phyloP scores from a whole-genome alignment of 2,113 vertebrate genomes.

The Otocyon megalotis region DNA sequence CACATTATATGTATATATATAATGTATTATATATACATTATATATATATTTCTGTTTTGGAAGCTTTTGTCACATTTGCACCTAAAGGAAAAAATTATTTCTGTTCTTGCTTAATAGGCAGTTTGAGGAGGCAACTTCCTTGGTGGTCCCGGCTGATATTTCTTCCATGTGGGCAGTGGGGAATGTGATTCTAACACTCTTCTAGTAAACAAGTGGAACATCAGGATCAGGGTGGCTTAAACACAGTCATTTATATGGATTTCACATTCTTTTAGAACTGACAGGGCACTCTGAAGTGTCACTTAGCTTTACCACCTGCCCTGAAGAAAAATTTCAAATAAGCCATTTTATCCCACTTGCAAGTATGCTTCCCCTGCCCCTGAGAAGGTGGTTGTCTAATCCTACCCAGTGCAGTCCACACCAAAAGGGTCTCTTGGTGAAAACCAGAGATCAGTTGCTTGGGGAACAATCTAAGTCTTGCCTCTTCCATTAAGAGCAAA shows the following conservation, averaged over 20 bases:
- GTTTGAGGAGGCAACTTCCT: background rate
- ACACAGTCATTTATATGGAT: background rate
- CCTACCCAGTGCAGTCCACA: background rate
- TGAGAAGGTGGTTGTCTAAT: background rate
- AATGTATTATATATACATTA: too few relatives aligned
- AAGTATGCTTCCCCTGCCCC: background rate
- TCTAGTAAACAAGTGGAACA: background rate
- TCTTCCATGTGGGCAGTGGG: background rate
- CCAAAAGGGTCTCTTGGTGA: background rate
- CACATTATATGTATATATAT: too few relatives aligned
- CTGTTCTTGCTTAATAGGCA: slow-evolving; percentile 7
- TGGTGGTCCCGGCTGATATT: background rate
- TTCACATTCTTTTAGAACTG: background rate
- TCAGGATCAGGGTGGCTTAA: background rate
- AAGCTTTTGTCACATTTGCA: slow-evolving; percentile 28
- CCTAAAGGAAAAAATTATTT: background rate
- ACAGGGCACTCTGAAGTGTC: background rate
- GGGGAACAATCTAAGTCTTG: background rate
- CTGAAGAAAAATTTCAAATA: background rate
- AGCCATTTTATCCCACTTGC: background rate
- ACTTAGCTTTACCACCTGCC: background rate
- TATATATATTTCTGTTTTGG: background rate
- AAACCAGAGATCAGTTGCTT: slow-evolving; percentile 1
- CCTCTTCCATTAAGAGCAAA: slow-evolving; percentile 32
- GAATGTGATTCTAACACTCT: background rate